phyloP scores from a whole-genome alignment of 1,140 invertebrate species.

The Ptiloglossa arizonensis region DNA sequence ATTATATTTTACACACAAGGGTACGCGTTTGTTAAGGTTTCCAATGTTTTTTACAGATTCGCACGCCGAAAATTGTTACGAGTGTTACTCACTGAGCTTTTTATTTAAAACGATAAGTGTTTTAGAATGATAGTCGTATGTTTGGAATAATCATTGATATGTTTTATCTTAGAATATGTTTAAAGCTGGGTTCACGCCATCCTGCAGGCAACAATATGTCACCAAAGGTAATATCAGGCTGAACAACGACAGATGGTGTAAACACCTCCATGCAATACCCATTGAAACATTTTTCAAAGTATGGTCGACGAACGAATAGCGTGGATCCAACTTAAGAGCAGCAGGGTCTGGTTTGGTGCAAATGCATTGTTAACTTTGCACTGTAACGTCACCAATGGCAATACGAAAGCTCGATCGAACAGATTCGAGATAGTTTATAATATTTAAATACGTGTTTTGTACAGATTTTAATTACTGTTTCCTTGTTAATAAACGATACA shows the following conservation, averaged over 20 bases:
- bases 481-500: constrained; percentile 30
- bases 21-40: background rate
- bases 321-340: too few species aligned
- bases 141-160: background rate
- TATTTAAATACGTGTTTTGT: constrained; percentile 43
- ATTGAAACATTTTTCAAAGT: too few species aligned
- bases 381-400: constrained; percentile 11
- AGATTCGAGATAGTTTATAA: constrained; percentile 20
- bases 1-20: too few species aligned
- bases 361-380: constrained; percentile 30
- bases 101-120: background rate
- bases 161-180: constrained; percentile 3
- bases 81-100: background rate
- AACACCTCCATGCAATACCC: too few species aligned
- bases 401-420: constrained; percentile 15
- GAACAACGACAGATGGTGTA: too few species aligned
- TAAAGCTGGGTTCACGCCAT: background rate
- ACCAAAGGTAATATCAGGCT: too few species aligned
- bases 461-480: constrained; percentile 38
- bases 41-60: background rate
- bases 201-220: too few species aligned
- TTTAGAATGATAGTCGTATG: background rate
- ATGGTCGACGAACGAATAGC: too few species aligned
- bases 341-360: background rate
- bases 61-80: too few species aligned